These are phyloP conservation scores for Picus viridis DNA, from an alignment of 2,797 vertebrate genomes.

Conservation along the genomic window DNA sequence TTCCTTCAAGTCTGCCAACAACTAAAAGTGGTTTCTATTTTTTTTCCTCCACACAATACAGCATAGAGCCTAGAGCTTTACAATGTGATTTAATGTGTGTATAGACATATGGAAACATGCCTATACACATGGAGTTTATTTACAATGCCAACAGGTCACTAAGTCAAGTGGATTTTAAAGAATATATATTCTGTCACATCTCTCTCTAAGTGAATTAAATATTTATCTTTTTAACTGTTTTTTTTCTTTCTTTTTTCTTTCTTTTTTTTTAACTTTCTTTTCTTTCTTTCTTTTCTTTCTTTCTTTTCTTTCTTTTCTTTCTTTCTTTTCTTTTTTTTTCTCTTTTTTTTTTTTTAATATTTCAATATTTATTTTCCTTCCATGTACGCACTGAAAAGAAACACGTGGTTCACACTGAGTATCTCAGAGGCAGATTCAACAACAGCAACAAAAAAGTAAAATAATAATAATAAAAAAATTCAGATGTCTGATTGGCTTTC, in stretches of 20 bases:
- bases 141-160: slow-evolving; percentile 41
- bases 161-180: slow-evolving; percentile 51
- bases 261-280: no score
- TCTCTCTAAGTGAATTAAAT: neutral
- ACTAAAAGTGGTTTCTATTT: slow-evolving; percentile 12
- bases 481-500: slow-evolving; percentile 88
- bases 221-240: slow-evolving; percentile 54
- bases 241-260: no score
- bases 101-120: slow-evolving; percentile 48
- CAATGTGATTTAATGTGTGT: neutral
- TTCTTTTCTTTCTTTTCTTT: no score
- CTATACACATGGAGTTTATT: slow-evolving; percentile 19
- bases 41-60: slow-evolving; percentile 39
- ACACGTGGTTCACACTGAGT: slow-evolving; percentile 71
- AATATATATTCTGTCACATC: slow-evolving; percentile 21
- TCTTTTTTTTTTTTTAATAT: slow-evolving; percentile 10
- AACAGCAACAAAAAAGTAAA: no score
- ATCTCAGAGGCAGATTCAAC: slow-evolving; percentile 73
- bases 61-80: slow-evolving; percentile 45
- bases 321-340: no score
- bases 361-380: slow-evolving; percentile 70
- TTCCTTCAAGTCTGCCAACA: slow-evolving; percentile 25
- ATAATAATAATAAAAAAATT: neutral
- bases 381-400: slow-evolving; percentile 75
- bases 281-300: no score